phyloP scores from a whole-genome alignment of 2,888 invertebrate genomes.

The Furcula furcula region DNA sequence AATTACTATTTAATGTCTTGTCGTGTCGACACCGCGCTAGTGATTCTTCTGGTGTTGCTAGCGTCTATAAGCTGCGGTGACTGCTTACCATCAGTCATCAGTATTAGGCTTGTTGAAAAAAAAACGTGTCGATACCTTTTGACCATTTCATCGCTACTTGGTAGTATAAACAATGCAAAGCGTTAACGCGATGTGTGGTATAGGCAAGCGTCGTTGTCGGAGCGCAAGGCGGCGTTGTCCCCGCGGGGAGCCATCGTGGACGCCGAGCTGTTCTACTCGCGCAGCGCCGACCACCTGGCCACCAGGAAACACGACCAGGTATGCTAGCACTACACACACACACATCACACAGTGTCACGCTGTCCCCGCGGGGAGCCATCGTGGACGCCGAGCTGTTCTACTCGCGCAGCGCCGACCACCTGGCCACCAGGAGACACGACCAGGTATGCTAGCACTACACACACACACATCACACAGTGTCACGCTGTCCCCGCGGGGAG shows the following conservation, averaged over 20 bases:
- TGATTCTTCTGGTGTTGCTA: no score
- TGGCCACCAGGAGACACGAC: slow-evolving; percentile 33
- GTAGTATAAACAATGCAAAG: no score
- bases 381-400: slow-evolving; percentile 68
- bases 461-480: neutral
- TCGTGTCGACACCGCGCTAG: no score
- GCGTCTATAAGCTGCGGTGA: no score
- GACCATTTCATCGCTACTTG: no score
- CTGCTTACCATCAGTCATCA: no score
- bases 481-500: slow-evolving; percentile 56
- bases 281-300: slow-evolving; percentile 37
- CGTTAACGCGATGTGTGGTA: no score
- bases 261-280: slow-evolving; percentile 61
- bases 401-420: slow-evolving; percentile 41
- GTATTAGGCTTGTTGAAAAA: no score
- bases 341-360: neutral
- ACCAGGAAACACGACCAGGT: slow-evolving; percentile 37
- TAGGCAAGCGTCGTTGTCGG: slow-evolving; percentile 24
- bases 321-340: neutral
- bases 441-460: slow-evolving; percentile 15
- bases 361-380: slow-evolving; percentile 64
- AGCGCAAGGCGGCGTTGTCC: slow-evolving; percentile 53
- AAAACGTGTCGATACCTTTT: no score
- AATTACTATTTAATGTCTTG: no score
- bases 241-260: slow-evolving; percentile 69